These are phyloP conservation scores for Henicopernis longicauda DNA, from an alignment of 2,113 vertebrate species.

Conservation along the genomic window DNA sequence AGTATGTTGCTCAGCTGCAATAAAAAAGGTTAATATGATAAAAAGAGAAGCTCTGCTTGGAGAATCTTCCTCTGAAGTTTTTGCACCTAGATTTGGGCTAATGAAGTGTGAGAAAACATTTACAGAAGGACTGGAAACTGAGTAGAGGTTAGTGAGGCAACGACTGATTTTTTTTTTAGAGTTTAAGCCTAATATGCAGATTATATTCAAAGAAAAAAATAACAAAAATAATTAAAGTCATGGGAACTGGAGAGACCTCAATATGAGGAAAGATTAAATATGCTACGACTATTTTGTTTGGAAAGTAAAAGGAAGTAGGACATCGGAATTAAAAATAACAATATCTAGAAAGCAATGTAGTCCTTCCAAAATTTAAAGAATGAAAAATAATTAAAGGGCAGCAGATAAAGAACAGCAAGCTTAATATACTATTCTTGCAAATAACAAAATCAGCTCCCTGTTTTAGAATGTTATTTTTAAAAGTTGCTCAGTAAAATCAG, in stretches of 20 bases:
- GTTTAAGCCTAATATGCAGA: conserved; percentile 43
- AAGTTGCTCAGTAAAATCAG: neutral
- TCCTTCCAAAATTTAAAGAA: conserved; percentile 29
- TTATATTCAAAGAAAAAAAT: conserved; percentile 22
- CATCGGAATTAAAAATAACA: conserved; percentile 55
- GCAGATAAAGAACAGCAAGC: neutral
- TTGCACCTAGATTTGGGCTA: neutral
- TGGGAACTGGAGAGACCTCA: conserved; percentile 37
- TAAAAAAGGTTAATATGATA: neutral
- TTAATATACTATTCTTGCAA: neutral
- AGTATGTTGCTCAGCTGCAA: neutral
- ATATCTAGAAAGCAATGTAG: conserved; percentile 7
- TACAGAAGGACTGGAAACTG: neutral
- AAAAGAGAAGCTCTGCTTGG: neutral
- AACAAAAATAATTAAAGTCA: conserved; percentile 59
- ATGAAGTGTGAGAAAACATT: conserved; percentile 29
- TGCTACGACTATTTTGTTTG: conserved; percentile 29
- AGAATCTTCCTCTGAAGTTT: neutral
- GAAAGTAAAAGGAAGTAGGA: conserved; percentile 34
- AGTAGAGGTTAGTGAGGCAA: conserved; percentile 18
- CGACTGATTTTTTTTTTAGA: neutral
- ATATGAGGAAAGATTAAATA: conserved; percentile 36
- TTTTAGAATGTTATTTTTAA: neutral
- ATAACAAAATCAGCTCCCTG: neutral
- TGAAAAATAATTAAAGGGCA: conserved; percentile 36